Conservation (phyloP, 2,888 invertebrate genomes). For the Drosophila atripex region DNA sequence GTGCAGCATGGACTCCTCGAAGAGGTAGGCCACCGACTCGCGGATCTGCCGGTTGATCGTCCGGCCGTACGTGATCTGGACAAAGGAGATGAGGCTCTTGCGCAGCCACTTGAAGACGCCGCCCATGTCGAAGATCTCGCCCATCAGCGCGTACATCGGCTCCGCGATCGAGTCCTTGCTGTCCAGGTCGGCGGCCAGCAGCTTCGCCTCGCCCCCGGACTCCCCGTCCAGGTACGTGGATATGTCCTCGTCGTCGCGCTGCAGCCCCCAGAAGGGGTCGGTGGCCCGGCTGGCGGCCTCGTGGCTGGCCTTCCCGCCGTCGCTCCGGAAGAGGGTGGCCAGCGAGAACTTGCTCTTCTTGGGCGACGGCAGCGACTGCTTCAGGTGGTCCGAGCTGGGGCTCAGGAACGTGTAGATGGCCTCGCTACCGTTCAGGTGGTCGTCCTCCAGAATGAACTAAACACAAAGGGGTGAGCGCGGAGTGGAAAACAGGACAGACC, state of each 20-base stretch:
- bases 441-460: slow-evolving; percentile 92
- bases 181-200: slow-evolving; percentile 85
- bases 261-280: slow-evolving; percentile 85
- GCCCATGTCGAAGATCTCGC: slow-evolving; percentile 95
- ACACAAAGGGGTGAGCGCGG: not conserved
- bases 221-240: slow-evolving; percentile 90
- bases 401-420: slow-evolving; percentile 95
- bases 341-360: slow-evolving; percentile 95
- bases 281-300: slow-evolving; percentile 85
- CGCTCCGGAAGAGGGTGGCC: slow-evolving; percentile 94
- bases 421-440: slow-evolving; percentile 93
- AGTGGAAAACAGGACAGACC: too few relatives aligned
- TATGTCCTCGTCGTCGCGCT: slow-evolving; percentile 91
- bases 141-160: slow-evolving; percentile 93
- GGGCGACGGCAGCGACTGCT: slow-evolving; percentile 90
- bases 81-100: slow-evolving; percentile 94
- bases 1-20: slow-evolving; percentile 95
- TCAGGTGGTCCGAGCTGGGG: slow-evolving; percentile 94
- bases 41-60: slow-evolving; percentile 96
- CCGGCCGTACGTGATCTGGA: slow-evolving; percentile 95
- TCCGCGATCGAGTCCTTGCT: slow-evolving; percentile 94
- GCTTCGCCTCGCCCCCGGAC: slow-evolving; percentile 81
- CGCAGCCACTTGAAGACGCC: slow-evolving; percentile 95
- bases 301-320: slow-evolving; percentile 79
- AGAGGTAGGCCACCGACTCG: slow-evolving; percentile 93